phyloP scores from a whole-genome alignment of 1,140 invertebrate species.

The Penaeus indicus region DNA sequence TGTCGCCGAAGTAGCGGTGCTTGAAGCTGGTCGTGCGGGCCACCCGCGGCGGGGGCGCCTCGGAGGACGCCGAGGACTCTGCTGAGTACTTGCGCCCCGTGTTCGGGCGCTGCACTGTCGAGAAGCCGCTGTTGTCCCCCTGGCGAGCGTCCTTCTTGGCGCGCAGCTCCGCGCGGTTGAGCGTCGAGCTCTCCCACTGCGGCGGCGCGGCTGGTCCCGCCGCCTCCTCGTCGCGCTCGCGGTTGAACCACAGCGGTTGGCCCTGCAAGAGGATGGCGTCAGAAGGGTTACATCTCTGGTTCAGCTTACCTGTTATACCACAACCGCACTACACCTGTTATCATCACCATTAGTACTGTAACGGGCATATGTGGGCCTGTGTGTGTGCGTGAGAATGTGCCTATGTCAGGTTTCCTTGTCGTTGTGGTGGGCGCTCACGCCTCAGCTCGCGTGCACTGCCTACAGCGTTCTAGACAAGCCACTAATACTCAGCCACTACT shows the following conservation, averaged over 20 bases:
- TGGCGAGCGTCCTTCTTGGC: slow-evolving; percentile 17
- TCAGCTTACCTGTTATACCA: too few species aligned
- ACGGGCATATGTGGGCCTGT: slow-evolving; percentile 1
- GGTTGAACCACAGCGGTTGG: slow-evolving; percentile 18
- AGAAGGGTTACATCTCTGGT: too few species aligned
- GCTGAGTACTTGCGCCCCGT: slow-evolving; percentile 11
- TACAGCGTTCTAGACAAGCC: not conserved
- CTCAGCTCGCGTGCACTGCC: not conserved
- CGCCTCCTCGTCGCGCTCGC: slow-evolving; percentile 3
- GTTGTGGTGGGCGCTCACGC: too few species aligned
- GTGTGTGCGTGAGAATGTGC: slow-evolving; percentile 1
- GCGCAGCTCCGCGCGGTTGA: slow-evolving; percentile 30
- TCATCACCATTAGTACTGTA: not conserved
- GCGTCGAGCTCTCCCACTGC: slow-evolving; percentile 31
- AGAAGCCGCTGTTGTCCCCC: slow-evolving; percentile 2
- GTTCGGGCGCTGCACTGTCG: slow-evolving; percentile 12
- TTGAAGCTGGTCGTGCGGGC: slow-evolving; percentile 47
- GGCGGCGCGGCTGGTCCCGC: not conserved
- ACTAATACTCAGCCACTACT: too few species aligned
- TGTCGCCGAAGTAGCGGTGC: slow-evolving; percentile 66
- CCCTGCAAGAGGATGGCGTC: slow-evolving; percentile 15
- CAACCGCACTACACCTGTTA: not conserved
- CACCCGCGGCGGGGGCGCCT: not conserved
- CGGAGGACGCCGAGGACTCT: slow-evolving; percentile 26
- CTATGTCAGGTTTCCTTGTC: not conserved